Base-by-base conservation (phyloP, 2,888 invertebrate species). In the Mythimna loreyi region DNA sequence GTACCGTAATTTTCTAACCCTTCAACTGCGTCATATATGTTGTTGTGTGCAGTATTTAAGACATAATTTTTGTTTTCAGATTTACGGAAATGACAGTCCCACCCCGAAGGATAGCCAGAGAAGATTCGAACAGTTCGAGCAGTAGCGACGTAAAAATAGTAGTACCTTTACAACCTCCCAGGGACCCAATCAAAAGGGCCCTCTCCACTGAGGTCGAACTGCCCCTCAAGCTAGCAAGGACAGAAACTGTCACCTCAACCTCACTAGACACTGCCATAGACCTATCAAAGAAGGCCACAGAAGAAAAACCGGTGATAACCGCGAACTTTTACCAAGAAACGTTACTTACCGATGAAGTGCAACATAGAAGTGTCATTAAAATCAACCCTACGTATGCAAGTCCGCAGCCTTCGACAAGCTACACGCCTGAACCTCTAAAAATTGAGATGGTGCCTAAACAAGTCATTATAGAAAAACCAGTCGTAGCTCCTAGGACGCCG, bases 261-360 rank as follows among this genome's bases (percentile, higher is more conserved):
- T 80, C 85, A 70, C 66, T 85, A 76, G 92, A 92, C 49, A 83
- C 85, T 7, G 93, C 92, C 47, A 93, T 94, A 81, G 95, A 95
- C 73, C 83, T 95, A 55, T 87, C 93, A 0, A 92, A 90, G 67
- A 93, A 92, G 75, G 43, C 83, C 3, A 80, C 78, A 33, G 90
- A 89, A 1, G 79, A 84, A 0, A 89, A 86, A 78, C 90, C 91
- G 6, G 84, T 89, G 0, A 79, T 93, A 61, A 91, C 90, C 7
- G 93, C 94, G 0, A 95, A 95, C 72, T 96, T 96, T 82, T 96
- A 96, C 86, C 94, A 95, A 82, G 96, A 96, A 78, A 95, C 95
- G 0, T 83, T 94, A 33, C 55, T 84, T 57, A 76, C 87, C 1
- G 94, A 94, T 0, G 93, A 92, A 4, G 82, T 87, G 0, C 90